phyloP scores from a whole-genome alignment of 2,113 vertebrate species.

The Menidia beryllina region DNA sequence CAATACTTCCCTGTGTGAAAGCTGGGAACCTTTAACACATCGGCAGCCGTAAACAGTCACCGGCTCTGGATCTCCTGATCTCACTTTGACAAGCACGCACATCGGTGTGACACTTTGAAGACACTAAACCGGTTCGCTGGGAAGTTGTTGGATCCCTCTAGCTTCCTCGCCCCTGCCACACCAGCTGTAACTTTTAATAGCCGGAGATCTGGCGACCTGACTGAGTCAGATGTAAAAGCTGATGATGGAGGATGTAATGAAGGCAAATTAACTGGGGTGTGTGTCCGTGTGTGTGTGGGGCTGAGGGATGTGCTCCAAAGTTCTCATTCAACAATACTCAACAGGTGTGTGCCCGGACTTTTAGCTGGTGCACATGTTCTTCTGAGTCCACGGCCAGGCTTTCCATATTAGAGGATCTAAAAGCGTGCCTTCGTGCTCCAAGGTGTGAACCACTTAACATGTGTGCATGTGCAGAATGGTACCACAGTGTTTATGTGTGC shows the following conservation, averaged over 20 bases:
- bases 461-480: background rate
- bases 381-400: conserved; percentile 19
- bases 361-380: background rate
- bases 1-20: background rate
- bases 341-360: conserved; percentile 57
- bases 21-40: conserved; percentile 33
- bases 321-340: conserved; percentile 47
- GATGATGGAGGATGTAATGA: conserved; percentile 20
- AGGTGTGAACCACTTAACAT: conserved; percentile 6
- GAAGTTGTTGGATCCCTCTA: background rate
- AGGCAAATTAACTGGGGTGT: background rate
- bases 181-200: conserved; percentile 1
- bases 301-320: conserved; percentile 16
- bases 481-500: conserved; percentile 4
- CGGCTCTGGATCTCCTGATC: conserved; percentile 20
- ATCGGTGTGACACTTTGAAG: conserved; percentile 16
- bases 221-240: conserved; percentile 18
- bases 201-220: conserved; percentile 13
- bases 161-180: background rate
- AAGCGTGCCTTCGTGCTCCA: conserved; percentile 1
- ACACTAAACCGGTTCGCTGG: conserved; percentile 13
- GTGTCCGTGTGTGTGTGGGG: background rate
- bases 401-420: conserved; percentile 33
- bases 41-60: conserved; percentile 27
- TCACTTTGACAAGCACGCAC: conserved; percentile 14